A percentile compares a stretch with the other conserved stretches of the same genome.
phyloP scores from a whole-genome alignment of 2,113 vertebrate genomes.

The Redunca redunca region DNA sequence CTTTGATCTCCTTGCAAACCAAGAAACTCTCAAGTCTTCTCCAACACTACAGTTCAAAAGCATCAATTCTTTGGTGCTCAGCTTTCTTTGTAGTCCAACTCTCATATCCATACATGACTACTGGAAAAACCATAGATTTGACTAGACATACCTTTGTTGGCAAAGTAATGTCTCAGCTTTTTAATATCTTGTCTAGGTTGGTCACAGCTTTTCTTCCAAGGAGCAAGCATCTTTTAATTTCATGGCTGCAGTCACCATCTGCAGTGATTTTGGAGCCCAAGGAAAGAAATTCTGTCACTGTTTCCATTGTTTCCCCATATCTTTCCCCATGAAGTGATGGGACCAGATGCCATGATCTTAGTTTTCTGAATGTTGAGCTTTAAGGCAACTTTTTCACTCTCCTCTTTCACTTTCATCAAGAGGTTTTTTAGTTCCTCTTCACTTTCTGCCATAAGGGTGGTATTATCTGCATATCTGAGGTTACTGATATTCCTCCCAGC shows the following conservation, averaged over 20 bases:
- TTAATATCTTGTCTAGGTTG: background rate
- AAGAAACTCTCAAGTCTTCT: background rate
- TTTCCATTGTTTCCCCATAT: background rate
- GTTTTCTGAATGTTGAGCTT: background rate
- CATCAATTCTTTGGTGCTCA: background rate
- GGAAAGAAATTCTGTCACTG: background rate
- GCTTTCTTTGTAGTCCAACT: background rate
- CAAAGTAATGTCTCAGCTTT: background rate
- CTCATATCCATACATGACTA: background rate
- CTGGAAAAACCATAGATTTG: background rate
- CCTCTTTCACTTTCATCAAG: background rate
- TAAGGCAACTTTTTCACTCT: background rate
- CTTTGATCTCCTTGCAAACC: background rate
- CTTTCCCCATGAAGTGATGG: background rate
- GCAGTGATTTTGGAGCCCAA: background rate
- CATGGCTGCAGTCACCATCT: background rate
- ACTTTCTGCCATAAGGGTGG: background rate
- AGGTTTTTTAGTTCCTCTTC: background rate
- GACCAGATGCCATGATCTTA: background rate
- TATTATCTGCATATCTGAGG: background rate
- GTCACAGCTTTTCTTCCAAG: background rate
- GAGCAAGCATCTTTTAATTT: background rate
- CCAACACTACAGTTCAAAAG: background rate
- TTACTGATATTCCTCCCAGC: background rate
- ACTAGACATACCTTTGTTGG: background rate